Conservation (phyloP, 2,113 vertebrate species). For the Myodes glareolus region DNA sequence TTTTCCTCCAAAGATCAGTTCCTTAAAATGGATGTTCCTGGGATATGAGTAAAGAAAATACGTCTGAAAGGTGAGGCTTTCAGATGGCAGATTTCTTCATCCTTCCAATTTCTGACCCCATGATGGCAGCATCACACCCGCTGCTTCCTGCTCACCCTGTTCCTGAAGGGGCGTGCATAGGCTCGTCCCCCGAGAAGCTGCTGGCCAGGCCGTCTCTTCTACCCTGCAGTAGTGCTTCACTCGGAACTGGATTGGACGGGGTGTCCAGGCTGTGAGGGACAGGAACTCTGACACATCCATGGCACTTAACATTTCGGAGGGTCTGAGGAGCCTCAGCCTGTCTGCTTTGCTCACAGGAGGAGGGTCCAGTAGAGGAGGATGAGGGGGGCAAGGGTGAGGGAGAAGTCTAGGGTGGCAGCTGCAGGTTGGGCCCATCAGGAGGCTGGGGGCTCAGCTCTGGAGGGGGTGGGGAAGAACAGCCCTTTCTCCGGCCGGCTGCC, state of each 20-base stretch:
- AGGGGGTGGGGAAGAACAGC: slow-evolving; percentile 81
- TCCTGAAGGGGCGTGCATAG: not conserved
- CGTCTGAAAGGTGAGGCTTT: slow-evolving; percentile 84
- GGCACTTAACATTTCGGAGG: slow-evolving; percentile 89
- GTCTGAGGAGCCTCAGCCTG: slow-evolving; percentile 83
- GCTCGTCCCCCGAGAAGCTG: slow-evolving; percentile 86
- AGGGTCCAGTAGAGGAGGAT: slow-evolving; percentile 80
- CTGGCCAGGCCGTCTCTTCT: slow-evolving; percentile 90
- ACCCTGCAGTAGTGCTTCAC: slow-evolving; percentile 95
- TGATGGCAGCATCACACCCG: slow-evolving; percentile 62
- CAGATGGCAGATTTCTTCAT: slow-evolving; percentile 82
- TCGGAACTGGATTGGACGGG: slow-evolving; percentile 86
- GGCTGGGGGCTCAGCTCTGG: slow-evolving; percentile 76
- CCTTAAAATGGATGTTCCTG: slow-evolving; percentile 86
- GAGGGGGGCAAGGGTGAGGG: slow-evolving; percentile 34
- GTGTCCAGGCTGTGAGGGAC: slow-evolving; percentile 93
- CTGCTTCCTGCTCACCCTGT: slow-evolving; percentile 4
- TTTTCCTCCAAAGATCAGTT: slow-evolving; percentile 81
- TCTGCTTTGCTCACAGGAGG: slow-evolving; percentile 83
- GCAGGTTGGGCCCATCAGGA: slow-evolving; percentile 76
- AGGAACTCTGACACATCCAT: slow-evolving; percentile 96
- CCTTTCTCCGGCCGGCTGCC: slow-evolving; percentile 84
- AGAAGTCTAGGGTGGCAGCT: slow-evolving; percentile 85
- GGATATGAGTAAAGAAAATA: slow-evolving; percentile 86
- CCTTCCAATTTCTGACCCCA: slow-evolving; percentile 84